phyloP scores from a whole-genome alignment of 2,797 vertebrate species.

The Parotocinclus haroldoi region DNA sequence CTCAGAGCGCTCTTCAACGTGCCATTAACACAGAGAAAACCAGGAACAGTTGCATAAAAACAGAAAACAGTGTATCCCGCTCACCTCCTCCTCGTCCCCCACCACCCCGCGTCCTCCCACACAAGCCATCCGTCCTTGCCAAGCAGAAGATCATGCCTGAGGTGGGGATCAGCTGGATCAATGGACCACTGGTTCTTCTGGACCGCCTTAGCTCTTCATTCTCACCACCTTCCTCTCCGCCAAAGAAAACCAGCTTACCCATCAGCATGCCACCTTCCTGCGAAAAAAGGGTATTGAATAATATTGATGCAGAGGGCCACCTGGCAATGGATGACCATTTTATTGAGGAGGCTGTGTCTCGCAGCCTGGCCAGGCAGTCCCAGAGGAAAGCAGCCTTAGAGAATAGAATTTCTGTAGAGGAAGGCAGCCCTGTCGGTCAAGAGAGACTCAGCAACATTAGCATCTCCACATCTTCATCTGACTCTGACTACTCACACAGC shows the following conservation, averaged over 20 bases:
- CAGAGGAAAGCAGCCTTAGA: slow-evolving; percentile 53
- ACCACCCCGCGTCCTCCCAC: slow-evolving; percentile 71
- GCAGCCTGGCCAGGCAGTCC: slow-evolving; percentile 65
- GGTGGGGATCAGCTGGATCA: slow-evolving; percentile 61
- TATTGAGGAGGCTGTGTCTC: slow-evolving; percentile 70
- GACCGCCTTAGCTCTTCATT: slow-evolving; percentile 45
- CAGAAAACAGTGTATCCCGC: slow-evolving; percentile 56
- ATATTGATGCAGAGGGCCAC: slow-evolving; percentile 66
- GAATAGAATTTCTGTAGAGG: slow-evolving; percentile 50
- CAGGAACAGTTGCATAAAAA: slow-evolving; percentile 1
- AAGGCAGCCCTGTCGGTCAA: slow-evolving; percentile 55
- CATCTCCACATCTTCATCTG: slow-evolving; percentile 94
- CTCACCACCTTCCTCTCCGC: slow-evolving; percentile 45
- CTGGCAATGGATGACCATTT: slow-evolving; percentile 74
- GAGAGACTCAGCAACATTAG: slow-evolving; percentile 94
- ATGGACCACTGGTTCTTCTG: slow-evolving; percentile 53
- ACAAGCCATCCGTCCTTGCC: slow-evolving; percentile 56
- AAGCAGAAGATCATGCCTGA: slow-evolving; percentile 75
- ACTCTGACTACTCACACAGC: slow-evolving; percentile 86
- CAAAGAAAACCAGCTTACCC: slow-evolving; percentile 61
- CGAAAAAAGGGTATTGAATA: slow-evolving; percentile 71
- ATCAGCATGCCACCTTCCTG: slow-evolving; percentile 81
- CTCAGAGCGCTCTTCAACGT: background rate
- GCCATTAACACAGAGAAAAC: slow-evolving; percentile 5
- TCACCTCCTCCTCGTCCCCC: slow-evolving; percentile 86